phyloP scores from a whole-genome alignment of 2,888 invertebrate species.

The Tanypteryx hageni region DNA sequence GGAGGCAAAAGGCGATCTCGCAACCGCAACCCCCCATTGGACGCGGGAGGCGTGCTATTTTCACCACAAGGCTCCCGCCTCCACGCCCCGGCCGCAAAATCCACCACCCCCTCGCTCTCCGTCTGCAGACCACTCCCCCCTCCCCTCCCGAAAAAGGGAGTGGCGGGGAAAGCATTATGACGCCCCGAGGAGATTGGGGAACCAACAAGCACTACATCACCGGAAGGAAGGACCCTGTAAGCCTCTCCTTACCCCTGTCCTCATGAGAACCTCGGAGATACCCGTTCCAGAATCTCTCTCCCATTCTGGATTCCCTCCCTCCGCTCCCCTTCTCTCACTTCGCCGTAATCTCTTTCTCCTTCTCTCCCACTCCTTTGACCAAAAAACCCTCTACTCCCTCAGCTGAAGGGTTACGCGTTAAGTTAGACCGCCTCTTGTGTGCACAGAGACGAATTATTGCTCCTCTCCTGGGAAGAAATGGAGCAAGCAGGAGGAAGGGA shows the following conservation, averaged over 20 bases:
- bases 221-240: slow-evolving; percentile 19
- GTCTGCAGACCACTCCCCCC: neutral
- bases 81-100: slow-evolving; percentile 23
- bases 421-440: too few species aligned
- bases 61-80: slow-evolving; percentile 31
- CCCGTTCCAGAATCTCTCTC: too few species aligned
- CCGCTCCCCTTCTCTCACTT: neutral
- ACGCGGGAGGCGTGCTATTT: slow-evolving; percentile 51
- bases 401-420: too few species aligned
- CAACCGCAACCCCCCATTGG: slow-evolving; percentile 12
- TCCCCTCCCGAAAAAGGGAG: neutral
- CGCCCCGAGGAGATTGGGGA: slow-evolving; percentile 33
- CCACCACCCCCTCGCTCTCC: neutral
- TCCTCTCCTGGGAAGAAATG: too few species aligned
- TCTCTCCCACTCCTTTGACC: neutral
- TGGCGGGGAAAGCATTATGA: slow-evolving; percentile 37
- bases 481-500: too few species aligned
- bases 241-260: neutral
- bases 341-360: neutral
- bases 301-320: slow-evolving; percentile 2
- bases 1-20: slow-evolving; percentile 41
- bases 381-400: too few species aligned
- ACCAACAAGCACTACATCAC: slow-evolving; percentile 34
- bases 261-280: neutral
- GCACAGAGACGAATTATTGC: too few species aligned